These are phyloP conservation scores for Priocnemis perturbator DNA, from an alignment of 2,888 invertebrate genomes.

Conservation along the genomic window DNA sequence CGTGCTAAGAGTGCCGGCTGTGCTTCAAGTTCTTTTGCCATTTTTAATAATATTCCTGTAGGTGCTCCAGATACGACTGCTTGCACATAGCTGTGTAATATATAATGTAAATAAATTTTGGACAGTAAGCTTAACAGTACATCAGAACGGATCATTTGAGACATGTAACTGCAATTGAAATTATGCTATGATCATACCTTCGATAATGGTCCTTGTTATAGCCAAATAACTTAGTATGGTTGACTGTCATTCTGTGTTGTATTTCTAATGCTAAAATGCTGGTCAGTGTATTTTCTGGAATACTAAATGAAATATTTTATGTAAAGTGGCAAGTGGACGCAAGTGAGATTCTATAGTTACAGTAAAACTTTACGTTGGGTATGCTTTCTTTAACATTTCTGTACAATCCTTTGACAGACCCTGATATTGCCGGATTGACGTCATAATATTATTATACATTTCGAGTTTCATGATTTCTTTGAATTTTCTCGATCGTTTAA, in stretches of 20 bases:
- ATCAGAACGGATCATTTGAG: too few species aligned
- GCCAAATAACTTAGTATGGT: constrained; percentile 79
- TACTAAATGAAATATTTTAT: constrained; percentile 70
- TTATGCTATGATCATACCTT: constrained; percentile 70
- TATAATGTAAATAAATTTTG: constrained; percentile 9
- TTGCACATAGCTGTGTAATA: constrained; percentile 51
- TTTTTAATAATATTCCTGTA: constrained; percentile 80
- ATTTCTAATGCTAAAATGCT: constrained; percentile 84
- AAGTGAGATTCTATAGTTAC: background rate
- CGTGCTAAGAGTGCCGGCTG: constrained; percentile 80
- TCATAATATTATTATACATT: constrained; percentile 77
- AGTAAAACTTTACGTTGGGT: constrained; percentile 76
- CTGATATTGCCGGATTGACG: constrained; percentile 78
- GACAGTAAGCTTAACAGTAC: too few species aligned
- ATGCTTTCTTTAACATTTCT: constrained; percentile 78
- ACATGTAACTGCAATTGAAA: background rate
- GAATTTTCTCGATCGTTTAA: background rate
- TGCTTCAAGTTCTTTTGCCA: constrained; percentile 77
- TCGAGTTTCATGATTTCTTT: constrained; percentile 62
- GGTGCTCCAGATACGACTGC: constrained; percentile 75
- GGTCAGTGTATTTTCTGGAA: constrained; percentile 80
- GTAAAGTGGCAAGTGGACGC: background rate
- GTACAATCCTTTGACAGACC: constrained; percentile 80
- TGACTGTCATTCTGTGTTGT: constrained; percentile 81
- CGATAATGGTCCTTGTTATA: constrained; percentile 78